Conservation (phyloP, 2,113 vertebrate genomes). For the Riparia riparia region DNA sequence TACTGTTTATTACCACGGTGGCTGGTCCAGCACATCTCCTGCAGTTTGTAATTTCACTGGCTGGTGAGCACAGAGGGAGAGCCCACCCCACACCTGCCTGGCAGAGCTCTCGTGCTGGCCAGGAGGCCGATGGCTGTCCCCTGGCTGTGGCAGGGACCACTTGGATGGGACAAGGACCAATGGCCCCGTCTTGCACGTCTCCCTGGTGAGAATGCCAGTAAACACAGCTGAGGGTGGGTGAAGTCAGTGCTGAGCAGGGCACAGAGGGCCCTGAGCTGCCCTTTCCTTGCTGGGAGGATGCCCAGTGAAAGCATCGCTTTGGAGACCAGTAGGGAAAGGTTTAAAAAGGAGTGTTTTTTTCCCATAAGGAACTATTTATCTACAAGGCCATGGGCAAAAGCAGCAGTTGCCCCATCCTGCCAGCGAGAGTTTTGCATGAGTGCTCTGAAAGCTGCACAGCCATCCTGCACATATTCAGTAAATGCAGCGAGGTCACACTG, state of each 20-base stretch:
- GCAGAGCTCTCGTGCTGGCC: fast-evolving
- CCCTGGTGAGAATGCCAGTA: background rate
- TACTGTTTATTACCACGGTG: background rate
- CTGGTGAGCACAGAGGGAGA: background rate
- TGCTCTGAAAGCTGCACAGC: background rate
- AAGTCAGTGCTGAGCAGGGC: background rate
- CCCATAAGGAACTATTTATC: background rate
- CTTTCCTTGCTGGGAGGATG: background rate
- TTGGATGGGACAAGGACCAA: background rate
- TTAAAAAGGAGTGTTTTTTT: background rate
- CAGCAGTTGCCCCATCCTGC: background rate
- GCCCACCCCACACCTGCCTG: background rate
- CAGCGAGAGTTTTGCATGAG: background rate
- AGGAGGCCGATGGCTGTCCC: background rate
- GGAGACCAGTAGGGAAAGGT: background rate
- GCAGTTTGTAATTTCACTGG: background rate
- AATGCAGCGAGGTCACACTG: background rate
- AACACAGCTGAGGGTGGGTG: background rate
- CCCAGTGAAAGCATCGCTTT: background rate
- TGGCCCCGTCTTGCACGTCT: background rate
- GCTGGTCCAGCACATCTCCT: background rate
- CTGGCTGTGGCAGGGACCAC: background rate
- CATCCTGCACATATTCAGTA: background rate
- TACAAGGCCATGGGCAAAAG: background rate
- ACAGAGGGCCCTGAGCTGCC: background rate